Conservation (phyloP, 2,113 vertebrate genomes). For the Zapus hudsonius region DNA sequence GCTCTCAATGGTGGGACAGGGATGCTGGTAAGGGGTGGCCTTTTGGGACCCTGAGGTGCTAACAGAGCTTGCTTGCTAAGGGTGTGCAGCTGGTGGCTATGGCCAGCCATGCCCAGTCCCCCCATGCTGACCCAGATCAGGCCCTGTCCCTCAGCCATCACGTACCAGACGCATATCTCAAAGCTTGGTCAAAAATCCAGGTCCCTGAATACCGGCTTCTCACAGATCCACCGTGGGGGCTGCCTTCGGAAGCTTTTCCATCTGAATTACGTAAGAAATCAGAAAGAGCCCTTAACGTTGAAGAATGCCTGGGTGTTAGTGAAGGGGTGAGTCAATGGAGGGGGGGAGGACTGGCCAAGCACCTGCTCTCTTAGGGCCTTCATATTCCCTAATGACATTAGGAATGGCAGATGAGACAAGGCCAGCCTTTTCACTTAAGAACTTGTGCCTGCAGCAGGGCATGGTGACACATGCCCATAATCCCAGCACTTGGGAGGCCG, state of each 20-base stretch:
- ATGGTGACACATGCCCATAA: neutral
- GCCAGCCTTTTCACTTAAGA: neutral
- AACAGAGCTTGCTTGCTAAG: neutral
- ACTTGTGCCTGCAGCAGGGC: no score
- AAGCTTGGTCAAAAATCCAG: conserved; percentile 85
- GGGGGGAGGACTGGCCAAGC: neutral
- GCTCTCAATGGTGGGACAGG: neutral
- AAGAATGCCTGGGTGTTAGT: conserved; percentile 63
- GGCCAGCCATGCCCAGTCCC: neutral
- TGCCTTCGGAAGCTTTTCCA: conserved; percentile 82
- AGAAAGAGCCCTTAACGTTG: conserved; percentile 81
- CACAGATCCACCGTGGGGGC: conserved; percentile 77
- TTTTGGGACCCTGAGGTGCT: neutral
- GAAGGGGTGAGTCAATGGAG: neutral
- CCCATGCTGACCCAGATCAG: conserved; percentile 61
- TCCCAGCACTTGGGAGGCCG: neutral
- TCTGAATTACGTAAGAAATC: conserved; percentile 82
- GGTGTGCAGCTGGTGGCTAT: neutral
- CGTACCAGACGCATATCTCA: conserved; percentile 80
- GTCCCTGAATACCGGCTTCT: conserved; percentile 82
- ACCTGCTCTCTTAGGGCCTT: neutral
- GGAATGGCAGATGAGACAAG: neutral
- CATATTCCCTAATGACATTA: neutral
- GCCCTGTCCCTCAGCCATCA: conserved; percentile 77
- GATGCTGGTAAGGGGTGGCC: neutral